Evolutionary conservation across 2,888 invertebrate genomes (phyloP).

Genomic region (Bhutanitis thaidina): DNA sequence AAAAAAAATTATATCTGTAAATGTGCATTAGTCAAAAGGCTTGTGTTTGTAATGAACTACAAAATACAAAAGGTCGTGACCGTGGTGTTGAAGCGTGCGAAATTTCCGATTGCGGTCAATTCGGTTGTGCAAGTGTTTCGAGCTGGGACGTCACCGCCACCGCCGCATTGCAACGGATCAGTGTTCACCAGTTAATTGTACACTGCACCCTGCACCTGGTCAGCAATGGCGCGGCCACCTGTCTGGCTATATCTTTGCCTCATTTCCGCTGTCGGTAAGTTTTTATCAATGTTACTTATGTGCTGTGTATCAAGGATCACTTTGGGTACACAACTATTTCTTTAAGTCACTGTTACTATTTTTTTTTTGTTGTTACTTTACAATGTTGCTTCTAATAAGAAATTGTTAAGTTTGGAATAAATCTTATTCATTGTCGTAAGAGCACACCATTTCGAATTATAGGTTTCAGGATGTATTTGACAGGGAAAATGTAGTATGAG

Average conservation of each 20-base stretch:
- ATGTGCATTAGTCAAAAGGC: constrained; percentile 10
- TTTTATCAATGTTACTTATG: not conserved
- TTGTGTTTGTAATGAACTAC: constrained; percentile 4
- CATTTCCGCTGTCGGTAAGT: constrained; percentile 38
- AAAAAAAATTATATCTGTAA: not conserved
- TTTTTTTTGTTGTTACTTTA: no score
- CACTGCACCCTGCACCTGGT: constrained; percentile 24
- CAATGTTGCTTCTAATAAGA: no score
- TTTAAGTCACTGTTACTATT: no score
- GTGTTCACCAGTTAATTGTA: constrained; percentile 28
- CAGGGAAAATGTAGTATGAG: no score
- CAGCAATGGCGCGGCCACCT: constrained; percentile 30
- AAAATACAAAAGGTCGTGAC: constrained; percentile 53
- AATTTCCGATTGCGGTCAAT: constrained; percentile 51
- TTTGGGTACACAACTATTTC: not conserved
- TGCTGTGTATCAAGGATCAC: not conserved
- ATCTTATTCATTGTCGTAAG: no score
- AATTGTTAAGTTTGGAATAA: no score
- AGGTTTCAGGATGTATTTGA: no score
- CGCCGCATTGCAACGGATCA: constrained; percentile 27
- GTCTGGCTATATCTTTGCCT: constrained; percentile 33
- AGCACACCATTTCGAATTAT: no score
- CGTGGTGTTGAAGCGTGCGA: constrained; percentile 55
- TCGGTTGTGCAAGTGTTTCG: constrained; percentile 41
- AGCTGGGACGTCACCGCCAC: constrained; percentile 40